phyloP scores from a whole-genome alignment of 2,113 vertebrate species.

The Xiphophorus couchianus region DNA sequence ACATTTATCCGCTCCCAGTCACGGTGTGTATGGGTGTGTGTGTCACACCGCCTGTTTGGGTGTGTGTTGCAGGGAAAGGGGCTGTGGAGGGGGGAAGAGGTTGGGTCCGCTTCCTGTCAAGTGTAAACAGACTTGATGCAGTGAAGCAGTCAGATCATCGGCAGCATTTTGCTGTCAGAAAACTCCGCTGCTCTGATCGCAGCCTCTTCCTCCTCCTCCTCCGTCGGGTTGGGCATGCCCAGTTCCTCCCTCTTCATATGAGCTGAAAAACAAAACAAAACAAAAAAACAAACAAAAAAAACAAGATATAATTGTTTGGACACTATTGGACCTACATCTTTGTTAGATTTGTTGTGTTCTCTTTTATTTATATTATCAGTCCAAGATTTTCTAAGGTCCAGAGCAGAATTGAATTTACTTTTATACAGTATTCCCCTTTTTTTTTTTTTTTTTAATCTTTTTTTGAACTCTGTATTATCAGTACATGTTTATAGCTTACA shows the following conservation, averaged over 20 bases:
- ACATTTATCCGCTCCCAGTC: conserved; percentile 39
- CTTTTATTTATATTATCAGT: no score
- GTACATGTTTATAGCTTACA: no score
- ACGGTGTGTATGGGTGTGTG: not conserved
- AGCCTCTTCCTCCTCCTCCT: not conserved
- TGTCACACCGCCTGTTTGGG: not conserved
- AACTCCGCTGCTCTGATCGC: conserved; percentile 12
- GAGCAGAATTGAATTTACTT: no score
- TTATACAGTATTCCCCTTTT: no score
- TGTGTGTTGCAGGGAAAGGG: not conserved
- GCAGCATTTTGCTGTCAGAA: conserved; percentile 30
- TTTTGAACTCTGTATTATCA: no score
- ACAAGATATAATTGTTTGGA: not conserved
- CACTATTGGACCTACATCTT: no score
- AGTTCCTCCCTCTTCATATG: conserved; percentile 42
- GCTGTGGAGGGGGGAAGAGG: not conserved
- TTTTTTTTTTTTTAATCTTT: no score
- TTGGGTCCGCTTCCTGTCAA: conserved; percentile 36
- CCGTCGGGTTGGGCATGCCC: conserved; percentile 61
- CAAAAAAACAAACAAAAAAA: not conserved
- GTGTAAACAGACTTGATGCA: conserved; percentile 37
- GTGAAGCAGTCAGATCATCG: conserved; percentile 45
- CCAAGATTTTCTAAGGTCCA: no score
- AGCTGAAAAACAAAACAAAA: no score
- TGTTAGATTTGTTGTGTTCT: no score